Conservation (phyloP, 1,140 invertebrate genomes). For the Cydia pomonella region DNA sequence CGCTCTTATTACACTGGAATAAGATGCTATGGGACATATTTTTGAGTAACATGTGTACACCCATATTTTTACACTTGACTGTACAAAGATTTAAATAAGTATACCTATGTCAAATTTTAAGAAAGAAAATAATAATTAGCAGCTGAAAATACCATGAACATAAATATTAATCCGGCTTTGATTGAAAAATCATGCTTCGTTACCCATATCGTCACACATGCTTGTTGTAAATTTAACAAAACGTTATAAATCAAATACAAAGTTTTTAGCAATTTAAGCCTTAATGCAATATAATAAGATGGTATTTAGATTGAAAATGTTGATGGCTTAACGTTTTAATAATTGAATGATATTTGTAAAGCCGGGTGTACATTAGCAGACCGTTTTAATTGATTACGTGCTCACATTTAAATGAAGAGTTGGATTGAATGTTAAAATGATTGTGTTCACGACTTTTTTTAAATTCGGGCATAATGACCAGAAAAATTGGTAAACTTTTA, state of each 20-base stretch:
- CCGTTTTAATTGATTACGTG: background rate
- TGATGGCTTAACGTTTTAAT: background rate
- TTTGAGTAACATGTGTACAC: too few relatives aligned
- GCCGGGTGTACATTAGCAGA: background rate
- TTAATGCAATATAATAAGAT: background rate
- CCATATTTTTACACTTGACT: too few relatives aligned
- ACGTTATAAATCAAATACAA: background rate
- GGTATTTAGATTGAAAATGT: background rate
- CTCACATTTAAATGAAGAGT: background rate
- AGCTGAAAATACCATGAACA: slow-evolving; percentile 18
- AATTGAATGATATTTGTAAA: background rate
- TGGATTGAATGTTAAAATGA: background rate
- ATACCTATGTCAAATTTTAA: too few relatives aligned
- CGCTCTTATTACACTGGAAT: too few relatives aligned
- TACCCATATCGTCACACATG: slow-evolving; percentile 4
- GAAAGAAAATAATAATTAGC: slow-evolving; percentile 37
- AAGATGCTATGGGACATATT: too few relatives aligned
- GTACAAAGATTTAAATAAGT: too few relatives aligned
- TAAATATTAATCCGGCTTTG: background rate
- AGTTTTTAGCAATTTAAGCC: background rate
- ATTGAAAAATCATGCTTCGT: background rate
- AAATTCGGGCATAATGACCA: background rate
- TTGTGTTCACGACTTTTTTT: background rate
- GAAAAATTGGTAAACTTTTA: too few relatives aligned
- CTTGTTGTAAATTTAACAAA: background rate